Base-by-base conservation (phyloP, 2,797 vertebrate genomes). In the Telmatherina bonti region DNA sequence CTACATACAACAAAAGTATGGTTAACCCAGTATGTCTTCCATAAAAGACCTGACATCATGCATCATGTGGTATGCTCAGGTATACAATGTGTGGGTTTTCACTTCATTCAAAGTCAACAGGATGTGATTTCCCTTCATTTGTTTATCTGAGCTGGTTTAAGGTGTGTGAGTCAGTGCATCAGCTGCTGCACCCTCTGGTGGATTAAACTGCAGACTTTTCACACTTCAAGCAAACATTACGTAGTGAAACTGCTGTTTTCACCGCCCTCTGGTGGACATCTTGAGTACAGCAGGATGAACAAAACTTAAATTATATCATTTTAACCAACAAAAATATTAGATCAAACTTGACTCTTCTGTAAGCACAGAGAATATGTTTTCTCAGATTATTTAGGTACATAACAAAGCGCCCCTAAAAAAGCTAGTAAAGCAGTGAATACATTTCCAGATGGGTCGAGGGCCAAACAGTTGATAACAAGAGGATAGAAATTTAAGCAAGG, bases 221-320 rank as follows among this genome's bases (percentile, higher is more conserved):
- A 33, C 5, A 38, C 36, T 60, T 54, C 22, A 45, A 57, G 60
- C 1, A 5, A 47, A 38, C 15, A 51, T 49, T 10, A n/a, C 26
- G 16, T 12, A 60, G 31, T 2, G 30, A 0, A 49, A 49, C 8
- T 16, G 20, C 1, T 20, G 47, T 62, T 26, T 81, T 43, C 88
- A 78, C 83, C 82, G 88, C 83, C 86, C 84, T 51, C 90, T 91
- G 66, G 69, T 67, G 91, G 88, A 72, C n/a, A 2, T 1, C 35
- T 0, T 55, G 10, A 60, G 24, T 13, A 61, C 18, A 36, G 20
- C 53, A 70, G 29, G 10, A 0, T 29, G 5, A 15, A 31, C 18
- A 68, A n/a, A 45, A 11, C n/a, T n/a, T n/a, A n/a, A n/a, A n/a
- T n/a, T n/a, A 10, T 4, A 1, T 4, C 22, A 22, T 22, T 65